Conservation (phyloP, 1,140 invertebrate genomes). For the Ceratitis capitata region DNA sequence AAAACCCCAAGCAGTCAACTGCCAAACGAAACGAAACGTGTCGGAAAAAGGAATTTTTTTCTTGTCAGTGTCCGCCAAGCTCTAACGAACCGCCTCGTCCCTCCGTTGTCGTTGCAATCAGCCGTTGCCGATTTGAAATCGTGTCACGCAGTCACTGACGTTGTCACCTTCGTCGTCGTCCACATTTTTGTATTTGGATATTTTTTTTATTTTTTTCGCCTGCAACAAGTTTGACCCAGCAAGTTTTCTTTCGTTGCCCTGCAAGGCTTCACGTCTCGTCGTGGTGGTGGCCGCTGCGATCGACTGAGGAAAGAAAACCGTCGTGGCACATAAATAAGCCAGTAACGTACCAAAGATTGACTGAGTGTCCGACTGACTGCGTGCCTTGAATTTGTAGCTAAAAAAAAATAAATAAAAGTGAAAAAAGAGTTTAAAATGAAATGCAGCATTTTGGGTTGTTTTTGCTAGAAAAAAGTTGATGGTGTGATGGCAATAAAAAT, state of each 20-base stretch:
- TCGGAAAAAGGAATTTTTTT: background rate
- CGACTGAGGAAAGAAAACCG: background rate
- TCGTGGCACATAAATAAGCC: background rate
- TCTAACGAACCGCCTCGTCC: background rate
- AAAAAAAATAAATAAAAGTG: too few relatives aligned
- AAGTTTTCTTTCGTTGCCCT: background rate
- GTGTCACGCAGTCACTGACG: constrained; percentile 12
- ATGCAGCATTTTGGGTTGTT: too few relatives aligned
- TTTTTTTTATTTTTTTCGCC: too few relatives aligned
- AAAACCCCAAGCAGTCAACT: background rate
- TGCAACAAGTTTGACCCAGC: constrained; percentile 13
- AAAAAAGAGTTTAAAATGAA: too few relatives aligned
- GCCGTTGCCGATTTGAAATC: background rate
- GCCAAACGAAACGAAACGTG: background rate
- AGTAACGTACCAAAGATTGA: background rate
- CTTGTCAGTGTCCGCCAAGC: background rate
- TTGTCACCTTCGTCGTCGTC: constrained; percentile 1
- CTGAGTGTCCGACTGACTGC: background rate
- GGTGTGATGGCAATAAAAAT: too few relatives aligned
- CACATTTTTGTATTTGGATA: background rate
- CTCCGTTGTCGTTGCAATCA: background rate
- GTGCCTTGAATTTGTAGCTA: too few relatives aligned
- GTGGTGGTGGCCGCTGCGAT: background rate
- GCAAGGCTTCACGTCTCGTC: background rate
- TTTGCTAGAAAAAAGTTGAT: too few relatives aligned